Base-by-base conservation (phyloP, 2,888 invertebrate genomes). In the Coelinius sp. region DNA sequence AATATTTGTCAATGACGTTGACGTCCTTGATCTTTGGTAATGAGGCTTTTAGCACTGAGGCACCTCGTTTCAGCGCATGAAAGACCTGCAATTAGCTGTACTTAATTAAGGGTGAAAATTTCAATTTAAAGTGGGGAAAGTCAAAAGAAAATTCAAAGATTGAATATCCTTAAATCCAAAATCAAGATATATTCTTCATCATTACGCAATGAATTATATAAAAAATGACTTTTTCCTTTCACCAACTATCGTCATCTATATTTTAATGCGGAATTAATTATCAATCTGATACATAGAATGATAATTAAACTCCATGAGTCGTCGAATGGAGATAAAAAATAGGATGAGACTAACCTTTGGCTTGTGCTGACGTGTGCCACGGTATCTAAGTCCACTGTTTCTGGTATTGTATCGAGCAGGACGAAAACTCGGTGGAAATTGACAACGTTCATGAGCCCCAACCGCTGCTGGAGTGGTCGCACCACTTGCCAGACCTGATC, bases 21-120 rank as follows among this genome's bases (percentile, higher is more conserved):
- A 99, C 98, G 88, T 99, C 98, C 82, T 97, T 94, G 79, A 99
- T 97, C 89, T 94, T 95, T n/a, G 97, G 97, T 91, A 97, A 93
- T 35, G 96, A 95, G n/a, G 94, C 93, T 84, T 94, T 94, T 80
- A 97, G 88, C 35, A 94, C 95, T n/a, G 93, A 93, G 1, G 97
- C 96, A 59, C 96, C 95, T 80, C 93, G 93, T 64, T 93, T 92
- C 14, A 97, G 89, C 12, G 95, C 95, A 85, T 95, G 94, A 75
- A 96, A 90, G 87, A 97, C 91, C 88, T 92, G 91, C 0, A 90
- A 89, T 90, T 85, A 71, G n/a, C n/a, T n/a, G n/a, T n/a, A n/a
- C n/a, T n/a, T n/a, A n/a, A n/a, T n/a, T n/a, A n/a, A n/a, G n/a
- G n/a, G n/a, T n/a, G n/a, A n/a, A n/a, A n/a, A n/a, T n/a, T n/a